Evolutionary conservation across 2,888 invertebrate genomes (phyloP).

Genomic region (Hemistola chrysoprasaria): DNA sequence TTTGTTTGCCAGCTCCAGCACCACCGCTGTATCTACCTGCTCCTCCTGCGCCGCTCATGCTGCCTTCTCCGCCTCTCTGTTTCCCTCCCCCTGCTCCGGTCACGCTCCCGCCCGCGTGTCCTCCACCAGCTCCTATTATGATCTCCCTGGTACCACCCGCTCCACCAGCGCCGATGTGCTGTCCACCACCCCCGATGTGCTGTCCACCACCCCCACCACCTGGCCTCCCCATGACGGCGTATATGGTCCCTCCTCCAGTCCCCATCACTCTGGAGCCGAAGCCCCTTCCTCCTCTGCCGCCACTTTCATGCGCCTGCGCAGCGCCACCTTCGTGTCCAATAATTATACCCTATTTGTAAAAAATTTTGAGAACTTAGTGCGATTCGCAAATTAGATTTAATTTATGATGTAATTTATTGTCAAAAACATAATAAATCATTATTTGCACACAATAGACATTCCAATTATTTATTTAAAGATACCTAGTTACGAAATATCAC

Average conservation of each 20-base stretch:
- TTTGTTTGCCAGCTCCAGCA: constrained; percentile 1
- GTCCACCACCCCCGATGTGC: constrained; percentile 41
- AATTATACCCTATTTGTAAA: constrained; percentile 6
- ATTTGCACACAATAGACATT: constrained; percentile 1
- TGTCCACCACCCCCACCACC: constrained; percentile 43
- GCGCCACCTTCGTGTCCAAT: neutral
- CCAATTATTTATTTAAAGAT: constrained; percentile 9
- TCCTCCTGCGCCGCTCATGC: constrained; percentile 51
- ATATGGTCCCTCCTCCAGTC: constrained; percentile 60
- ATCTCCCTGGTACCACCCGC: constrained; percentile 53
- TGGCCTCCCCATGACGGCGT: constrained; percentile 66
- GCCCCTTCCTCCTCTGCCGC: constrained; percentile 39
- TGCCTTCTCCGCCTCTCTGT: constrained; percentile 49
- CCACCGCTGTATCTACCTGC: constrained; percentile 1
- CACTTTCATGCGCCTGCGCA: constrained; percentile 30
- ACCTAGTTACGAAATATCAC: constrained; percentile 13
- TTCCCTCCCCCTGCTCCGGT: constrained; percentile 32
- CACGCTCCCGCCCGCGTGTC: constrained; percentile 1
- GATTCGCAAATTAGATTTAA: constrained; percentile 1
- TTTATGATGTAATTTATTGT: constrained; percentile 12
- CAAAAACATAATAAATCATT: constrained; percentile 4
- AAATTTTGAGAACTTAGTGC: neutral
- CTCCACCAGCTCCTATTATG: constrained; percentile 44
- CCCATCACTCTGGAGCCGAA: constrained; percentile 66
- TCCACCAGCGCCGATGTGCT: constrained; percentile 34